Evolutionary conservation across 2,113 vertebrate genomes (phyloP).

Genomic region (Corvus moneduloides): DNA sequence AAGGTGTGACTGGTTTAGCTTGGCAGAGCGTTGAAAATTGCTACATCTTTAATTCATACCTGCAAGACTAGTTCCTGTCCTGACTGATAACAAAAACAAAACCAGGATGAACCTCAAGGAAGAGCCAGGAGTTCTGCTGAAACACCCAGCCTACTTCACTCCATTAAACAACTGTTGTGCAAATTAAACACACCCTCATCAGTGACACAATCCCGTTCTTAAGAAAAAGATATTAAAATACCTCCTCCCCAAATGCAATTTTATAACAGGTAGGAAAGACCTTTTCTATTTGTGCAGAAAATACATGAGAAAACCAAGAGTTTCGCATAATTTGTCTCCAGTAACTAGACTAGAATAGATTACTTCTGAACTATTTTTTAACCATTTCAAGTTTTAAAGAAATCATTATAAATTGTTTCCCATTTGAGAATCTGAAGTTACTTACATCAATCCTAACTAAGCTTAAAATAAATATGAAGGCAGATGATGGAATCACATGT

Average conservation of each 20-base stretch:
- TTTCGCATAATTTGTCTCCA: background rate
- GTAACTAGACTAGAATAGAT: background rate
- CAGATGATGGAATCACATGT: background rate
- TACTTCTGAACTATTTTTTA: background rate
- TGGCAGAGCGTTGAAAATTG: background rate
- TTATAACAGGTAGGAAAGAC: background rate
- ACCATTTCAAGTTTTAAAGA: background rate
- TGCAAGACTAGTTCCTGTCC: slow-evolving; percentile 55
- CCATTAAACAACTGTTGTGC: slow-evolving; percentile 32
- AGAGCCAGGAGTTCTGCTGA: slow-evolving; percentile 9
- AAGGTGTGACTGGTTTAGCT: slow-evolving; percentile 29
- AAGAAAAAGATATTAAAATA: slow-evolving; percentile 22
- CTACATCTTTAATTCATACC: slow-evolving; percentile 32
- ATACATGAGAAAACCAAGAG: background rate
- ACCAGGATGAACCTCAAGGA: slow-evolving; percentile 38
- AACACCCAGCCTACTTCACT: background rate
- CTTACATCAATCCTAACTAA: background rate
- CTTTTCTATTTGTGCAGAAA: background rate
- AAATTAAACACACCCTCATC: slow-evolving; percentile 47
- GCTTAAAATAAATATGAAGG: background rate
- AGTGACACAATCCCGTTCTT: slow-evolving; percentile 19
- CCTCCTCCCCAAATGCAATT: background rate
- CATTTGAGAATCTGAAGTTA: background rate
- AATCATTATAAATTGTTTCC: background rate
- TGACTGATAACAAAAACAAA: background rate